phyloP scores from a whole-genome alignment of 92 coral and sea anemone species.

The Epizoanthus rinbou region DNA sequence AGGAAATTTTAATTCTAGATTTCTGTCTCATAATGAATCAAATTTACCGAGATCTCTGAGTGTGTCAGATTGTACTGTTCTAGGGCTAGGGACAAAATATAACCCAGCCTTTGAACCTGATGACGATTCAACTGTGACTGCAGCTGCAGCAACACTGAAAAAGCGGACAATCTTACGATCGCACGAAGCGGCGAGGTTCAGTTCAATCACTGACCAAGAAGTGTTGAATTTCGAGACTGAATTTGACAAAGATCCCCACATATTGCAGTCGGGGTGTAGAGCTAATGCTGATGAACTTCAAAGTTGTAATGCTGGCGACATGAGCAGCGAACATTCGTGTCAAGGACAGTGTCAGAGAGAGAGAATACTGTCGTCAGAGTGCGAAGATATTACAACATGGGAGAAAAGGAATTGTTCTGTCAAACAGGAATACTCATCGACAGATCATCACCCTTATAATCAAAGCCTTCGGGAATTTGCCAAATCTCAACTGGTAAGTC shows the following conservation, averaged over 20 bases:
- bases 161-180: too few species aligned
- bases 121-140: background rate
- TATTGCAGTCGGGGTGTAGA: background rate
- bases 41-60: conserved; percentile 23
- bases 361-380: background rate
- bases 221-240: background rate
- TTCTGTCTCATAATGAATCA: background rate
- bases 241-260: background rate
- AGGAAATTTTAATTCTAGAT: background rate
- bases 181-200: too few species aligned
- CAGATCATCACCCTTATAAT: background rate
- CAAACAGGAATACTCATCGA: background rate
- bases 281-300: background rate
- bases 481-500: conserved; percentile 17
- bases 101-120: conserved; percentile 29
- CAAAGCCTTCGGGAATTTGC: background rate
- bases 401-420: too few species aligned
- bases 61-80: conserved; percentile 17
- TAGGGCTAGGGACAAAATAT: background rate
- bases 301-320: background rate
- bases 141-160: background rate
- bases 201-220: too few species aligned
- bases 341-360: background rate
- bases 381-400: background rate
- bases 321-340: background rate